phyloP scores from a whole-genome alignment of 2,797 vertebrate genomes.

The Coregonus ussuriensis region DNA sequence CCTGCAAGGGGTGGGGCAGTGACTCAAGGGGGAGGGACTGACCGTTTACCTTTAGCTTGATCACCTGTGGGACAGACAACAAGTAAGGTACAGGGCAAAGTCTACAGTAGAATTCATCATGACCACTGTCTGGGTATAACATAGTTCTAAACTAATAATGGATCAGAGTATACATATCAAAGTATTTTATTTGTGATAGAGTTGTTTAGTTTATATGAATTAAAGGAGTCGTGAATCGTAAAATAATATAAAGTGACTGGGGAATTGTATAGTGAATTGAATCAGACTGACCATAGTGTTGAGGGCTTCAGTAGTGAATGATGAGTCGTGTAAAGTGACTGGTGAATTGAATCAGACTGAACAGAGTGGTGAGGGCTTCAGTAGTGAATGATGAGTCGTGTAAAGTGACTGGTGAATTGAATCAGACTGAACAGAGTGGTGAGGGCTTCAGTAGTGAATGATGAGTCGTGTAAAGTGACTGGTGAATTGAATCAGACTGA shows the following conservation, averaged over 20 bases:
- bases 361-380: no score
- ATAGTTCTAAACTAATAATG: neutral
- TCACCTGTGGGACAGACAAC: conserved; percentile 38
- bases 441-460: no score
- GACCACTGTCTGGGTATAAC: neutral
- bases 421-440: no score
- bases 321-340: no score
- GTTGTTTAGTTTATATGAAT: neutral
- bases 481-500: no score
- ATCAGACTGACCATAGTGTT: conserved; percentile 58
- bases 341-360: no score
- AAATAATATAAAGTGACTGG: neutral
- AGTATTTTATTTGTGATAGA: neutral
- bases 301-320: conserved; percentile 42
- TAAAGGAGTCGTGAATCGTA: neutral
- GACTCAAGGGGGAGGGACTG: conserved; percentile 56
- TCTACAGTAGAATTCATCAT: neutral
- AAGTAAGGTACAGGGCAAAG: neutral
- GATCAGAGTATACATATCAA: neutral
- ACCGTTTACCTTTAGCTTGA: conserved; percentile 29
- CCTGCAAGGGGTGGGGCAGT: conserved; percentile 65
- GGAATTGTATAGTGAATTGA: neutral
- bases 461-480: no score
- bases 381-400: no score
- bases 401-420: no score